phyloP scores from a whole-genome alignment of 2,888 invertebrate species.

The Drosophila setosimentum region DNA sequence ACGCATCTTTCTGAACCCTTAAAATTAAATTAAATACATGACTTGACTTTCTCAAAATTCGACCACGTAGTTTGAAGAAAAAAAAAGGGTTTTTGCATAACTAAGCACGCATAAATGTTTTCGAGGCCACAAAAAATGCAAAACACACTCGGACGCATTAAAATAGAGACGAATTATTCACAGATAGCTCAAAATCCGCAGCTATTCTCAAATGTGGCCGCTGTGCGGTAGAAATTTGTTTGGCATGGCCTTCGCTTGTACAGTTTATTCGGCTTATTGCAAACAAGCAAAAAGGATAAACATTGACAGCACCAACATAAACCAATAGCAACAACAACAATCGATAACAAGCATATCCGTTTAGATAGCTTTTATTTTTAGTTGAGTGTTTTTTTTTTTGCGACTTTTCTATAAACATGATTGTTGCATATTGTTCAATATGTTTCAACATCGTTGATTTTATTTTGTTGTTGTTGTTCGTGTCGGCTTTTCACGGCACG shows the following conservation, averaged over 20 bases:
- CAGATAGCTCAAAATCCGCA: constrained; percentile 14
- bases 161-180: constrained; percentile 9
- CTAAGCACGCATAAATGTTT: constrained; percentile 23
- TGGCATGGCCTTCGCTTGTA: constrained; percentile 45
- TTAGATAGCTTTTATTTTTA: constrained; percentile 23
- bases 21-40: constrained; percentile 6
- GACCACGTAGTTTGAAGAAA: background rate
- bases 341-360: constrained; percentile 54
- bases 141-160: background rate
- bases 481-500: constrained; percentile 28
- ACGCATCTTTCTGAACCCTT: background rate
- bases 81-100: constrained; percentile 2
- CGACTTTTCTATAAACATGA: constrained; percentile 21
- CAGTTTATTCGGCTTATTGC: constrained; percentile 42
- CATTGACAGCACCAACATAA: constrained; percentile 6
- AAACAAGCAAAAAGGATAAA: constrained; percentile 56
- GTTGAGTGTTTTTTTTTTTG: constrained; percentile 9
- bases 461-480: constrained; percentile 9
- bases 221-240: constrained; percentile 61
- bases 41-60: background rate
- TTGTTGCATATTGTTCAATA: constrained; percentile 55
- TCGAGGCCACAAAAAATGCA: constrained; percentile 42
- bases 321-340: constrained; percentile 39
- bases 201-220: constrained; percentile 17
- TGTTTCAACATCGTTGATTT: constrained; percentile 64